Percentiles rank a stretch among this genome's conserved stretches.
Conservation (phyloP, 2,797 vertebrate genomes). For the Allobates femoralis region DNA sequence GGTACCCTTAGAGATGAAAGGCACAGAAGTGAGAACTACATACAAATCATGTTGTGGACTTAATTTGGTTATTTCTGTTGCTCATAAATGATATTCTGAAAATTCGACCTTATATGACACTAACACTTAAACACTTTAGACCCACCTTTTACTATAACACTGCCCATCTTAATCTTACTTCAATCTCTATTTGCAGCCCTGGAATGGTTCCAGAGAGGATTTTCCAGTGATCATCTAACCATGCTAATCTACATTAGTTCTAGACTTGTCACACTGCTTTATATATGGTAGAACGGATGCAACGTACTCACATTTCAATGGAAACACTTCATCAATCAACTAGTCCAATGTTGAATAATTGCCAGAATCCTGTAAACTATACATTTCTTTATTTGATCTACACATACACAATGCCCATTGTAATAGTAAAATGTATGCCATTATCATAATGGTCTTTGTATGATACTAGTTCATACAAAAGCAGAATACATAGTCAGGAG, state of each 20-base stretch:
- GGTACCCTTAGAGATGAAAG: too few relatives aligned
- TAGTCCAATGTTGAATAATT: background rate
- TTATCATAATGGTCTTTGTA: too few relatives aligned
- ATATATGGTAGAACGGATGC: background rate
- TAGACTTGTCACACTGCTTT: background rate
- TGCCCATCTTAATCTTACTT: background rate
- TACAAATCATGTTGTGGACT: too few relatives aligned
- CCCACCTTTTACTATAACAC: background rate
- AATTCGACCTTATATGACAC: background rate
- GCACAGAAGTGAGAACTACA: too few relatives aligned
- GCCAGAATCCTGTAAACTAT: background rate
- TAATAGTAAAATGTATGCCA: too few relatives aligned
- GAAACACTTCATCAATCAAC: background rate
- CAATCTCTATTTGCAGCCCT: background rate
- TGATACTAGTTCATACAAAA: too few relatives aligned
- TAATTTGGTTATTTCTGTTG: too few relatives aligned
- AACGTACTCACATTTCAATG: background rate
- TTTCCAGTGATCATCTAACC: background rate
- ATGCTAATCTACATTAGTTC: background rate
- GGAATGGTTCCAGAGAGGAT: background rate
- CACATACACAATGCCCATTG: background rate
- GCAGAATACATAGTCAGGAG: too few relatives aligned
- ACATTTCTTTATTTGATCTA: background rate
- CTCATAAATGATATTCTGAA: background rate
- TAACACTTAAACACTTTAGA: background rate